phyloP scores from a whole-genome alignment of 2,888 invertebrate species.

The Erebia ligea region DNA sequence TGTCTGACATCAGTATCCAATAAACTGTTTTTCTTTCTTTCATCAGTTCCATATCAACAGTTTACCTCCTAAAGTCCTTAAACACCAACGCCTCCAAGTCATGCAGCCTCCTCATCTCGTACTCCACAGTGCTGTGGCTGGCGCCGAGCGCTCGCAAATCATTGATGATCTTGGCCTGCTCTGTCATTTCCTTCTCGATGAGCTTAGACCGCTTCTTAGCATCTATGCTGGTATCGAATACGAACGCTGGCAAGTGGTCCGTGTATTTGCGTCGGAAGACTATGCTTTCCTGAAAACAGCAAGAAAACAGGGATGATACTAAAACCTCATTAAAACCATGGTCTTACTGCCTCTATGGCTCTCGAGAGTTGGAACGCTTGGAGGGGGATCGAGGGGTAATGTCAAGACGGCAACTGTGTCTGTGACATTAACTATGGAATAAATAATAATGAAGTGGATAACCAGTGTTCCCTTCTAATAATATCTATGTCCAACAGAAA shows the following conservation, averaged over 20 bases:
- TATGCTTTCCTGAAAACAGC: constrained; percentile 84
- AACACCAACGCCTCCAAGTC: constrained; percentile 97
- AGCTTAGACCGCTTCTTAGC: constrained; percentile 94
- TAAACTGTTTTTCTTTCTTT: no score
- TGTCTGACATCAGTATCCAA: no score
- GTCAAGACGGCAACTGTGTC: no score
- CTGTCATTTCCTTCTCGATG: constrained; percentile 98
- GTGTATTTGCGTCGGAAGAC: constrained; percentile 86
- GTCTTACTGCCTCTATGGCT: no score
- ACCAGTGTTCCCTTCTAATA: no score
- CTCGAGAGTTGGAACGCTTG: no score
- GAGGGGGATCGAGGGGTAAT: no score
- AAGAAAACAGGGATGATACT: neutral
- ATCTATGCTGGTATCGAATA: constrained; percentile 91
- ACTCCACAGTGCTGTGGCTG: constrained; percentile 94
- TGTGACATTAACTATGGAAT: no score
- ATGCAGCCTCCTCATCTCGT: constrained; percentile 95
- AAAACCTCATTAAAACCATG: no score
- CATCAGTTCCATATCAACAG: neutral
- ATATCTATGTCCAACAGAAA: no score
- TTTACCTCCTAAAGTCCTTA: constrained; percentile 92
- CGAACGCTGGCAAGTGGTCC: constrained; percentile 91
- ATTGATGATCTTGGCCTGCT: constrained; percentile 97
- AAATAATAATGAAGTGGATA: no score
- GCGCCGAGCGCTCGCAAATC: constrained; percentile 95